These are phyloP conservation scores for Ciconia boyciana DNA, from an alignment of 2,113 vertebrate genomes.

Conservation along the genomic window DNA sequence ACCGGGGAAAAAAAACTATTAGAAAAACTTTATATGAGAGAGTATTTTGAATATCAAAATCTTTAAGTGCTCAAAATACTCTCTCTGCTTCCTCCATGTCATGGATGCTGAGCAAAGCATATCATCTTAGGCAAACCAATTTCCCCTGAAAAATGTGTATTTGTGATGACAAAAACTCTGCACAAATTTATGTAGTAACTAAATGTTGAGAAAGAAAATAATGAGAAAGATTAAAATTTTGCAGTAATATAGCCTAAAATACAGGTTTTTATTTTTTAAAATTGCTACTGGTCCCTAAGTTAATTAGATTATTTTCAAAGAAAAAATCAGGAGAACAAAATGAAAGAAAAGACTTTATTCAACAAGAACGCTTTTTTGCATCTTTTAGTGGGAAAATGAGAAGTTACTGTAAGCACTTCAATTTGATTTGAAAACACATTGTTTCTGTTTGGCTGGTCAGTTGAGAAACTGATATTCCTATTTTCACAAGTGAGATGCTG, in stretches of 20 bases:
- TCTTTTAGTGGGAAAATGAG: not conserved
- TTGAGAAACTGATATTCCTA: not conserved
- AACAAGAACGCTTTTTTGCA: not conserved
- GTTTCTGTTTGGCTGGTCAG: not conserved
- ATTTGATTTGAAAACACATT: not conserved
- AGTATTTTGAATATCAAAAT: not conserved
- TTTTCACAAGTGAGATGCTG: not conserved
- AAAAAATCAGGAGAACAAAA: not conserved
- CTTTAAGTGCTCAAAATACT: not conserved
- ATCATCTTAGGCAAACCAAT: not conserved
- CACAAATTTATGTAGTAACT: not conserved
- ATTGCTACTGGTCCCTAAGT: not conserved
- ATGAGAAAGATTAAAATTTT: not conserved
- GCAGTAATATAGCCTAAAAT: not conserved
- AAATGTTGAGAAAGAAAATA: not conserved
- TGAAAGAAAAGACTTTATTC: not conserved
- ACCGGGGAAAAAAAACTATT: not conserved
- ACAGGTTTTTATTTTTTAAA: not conserved
- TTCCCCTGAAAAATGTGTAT: not conserved
- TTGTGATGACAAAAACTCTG: not conserved
- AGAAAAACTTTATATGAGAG: not conserved
- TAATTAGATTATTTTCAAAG: not conserved
- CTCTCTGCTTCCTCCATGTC: not conserved
- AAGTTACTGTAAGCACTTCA: not conserved
- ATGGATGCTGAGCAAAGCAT: not conserved